phyloP scores from a whole-genome alignment of 2,113 vertebrate species.

The Actenoides hombroni region DNA sequence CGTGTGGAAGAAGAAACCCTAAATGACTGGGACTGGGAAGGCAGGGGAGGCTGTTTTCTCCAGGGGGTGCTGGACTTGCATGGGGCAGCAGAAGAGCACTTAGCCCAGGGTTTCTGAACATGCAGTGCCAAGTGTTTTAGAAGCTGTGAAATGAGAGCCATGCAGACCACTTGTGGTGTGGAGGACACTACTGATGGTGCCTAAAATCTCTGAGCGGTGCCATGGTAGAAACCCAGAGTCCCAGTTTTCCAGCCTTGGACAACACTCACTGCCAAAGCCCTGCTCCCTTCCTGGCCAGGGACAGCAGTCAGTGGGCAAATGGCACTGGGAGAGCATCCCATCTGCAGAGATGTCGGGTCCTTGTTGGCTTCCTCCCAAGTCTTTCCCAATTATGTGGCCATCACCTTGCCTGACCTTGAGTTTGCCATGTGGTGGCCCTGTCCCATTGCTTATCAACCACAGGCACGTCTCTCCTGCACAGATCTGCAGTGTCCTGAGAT shows the following conservation, averaged over 20 bases:
- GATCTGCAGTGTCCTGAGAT: neutral
- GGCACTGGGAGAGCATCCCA: neutral
- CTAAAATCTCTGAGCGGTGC: neutral
- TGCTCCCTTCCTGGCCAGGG: neutral
- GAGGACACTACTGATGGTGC: neutral
- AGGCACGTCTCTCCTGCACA: neutral
- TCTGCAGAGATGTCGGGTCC: accelerated
- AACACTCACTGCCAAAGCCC: neutral
- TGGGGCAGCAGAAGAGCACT: neutral
- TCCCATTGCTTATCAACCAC: neutral
- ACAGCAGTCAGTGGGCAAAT: neutral
- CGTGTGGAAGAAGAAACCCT: neutral
- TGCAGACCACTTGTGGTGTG: neutral
- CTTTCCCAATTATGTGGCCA: accelerated
- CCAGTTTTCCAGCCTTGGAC: neutral
- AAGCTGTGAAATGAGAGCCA: neutral
- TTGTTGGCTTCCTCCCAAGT: neutral
- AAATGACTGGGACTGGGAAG: neutral
- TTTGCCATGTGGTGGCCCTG: neutral
- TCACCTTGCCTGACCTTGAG: neutral
- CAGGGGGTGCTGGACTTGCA: neutral
- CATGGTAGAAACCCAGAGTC: neutral
- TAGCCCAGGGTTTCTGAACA: neutral
- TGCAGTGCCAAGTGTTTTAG: accelerated
- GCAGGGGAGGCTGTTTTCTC: neutral